Conservation (phyloP, 1,140 invertebrate species). For the Neodiprion lecontei region DNA sequence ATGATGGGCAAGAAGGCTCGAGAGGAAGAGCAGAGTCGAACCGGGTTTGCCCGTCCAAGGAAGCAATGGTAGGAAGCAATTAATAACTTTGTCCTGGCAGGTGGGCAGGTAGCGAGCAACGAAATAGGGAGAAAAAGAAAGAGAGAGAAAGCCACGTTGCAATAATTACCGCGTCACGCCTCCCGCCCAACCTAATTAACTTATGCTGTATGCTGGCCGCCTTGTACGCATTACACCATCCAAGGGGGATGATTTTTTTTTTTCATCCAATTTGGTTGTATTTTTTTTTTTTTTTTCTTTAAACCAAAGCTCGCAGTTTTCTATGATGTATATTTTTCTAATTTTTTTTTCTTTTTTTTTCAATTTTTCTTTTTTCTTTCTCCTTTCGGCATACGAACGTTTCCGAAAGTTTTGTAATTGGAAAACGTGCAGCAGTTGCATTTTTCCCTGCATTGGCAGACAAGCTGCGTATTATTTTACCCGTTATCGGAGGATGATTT, state of each 20-base stretch:
- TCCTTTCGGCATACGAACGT: background rate
- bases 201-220: conserved; percentile 38
- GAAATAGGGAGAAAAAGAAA: conserved; percentile 10
- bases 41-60: conserved; percentile 22
- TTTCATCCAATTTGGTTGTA: background rate
- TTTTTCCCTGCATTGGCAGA: too few species aligned
- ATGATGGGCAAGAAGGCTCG: background rate
- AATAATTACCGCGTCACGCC: conserved; percentile 59
- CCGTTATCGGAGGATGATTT: too few species aligned
- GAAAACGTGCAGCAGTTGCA: background rate
- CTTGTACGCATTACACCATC: background rate
- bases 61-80: conserved; percentile 56
- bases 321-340: background rate
- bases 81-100: conserved; percentile 58
- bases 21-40: conserved; percentile 10
- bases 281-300: background rate
- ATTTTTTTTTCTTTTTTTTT: background rate
- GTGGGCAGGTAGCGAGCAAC: conserved; percentile 28
- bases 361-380: background rate
- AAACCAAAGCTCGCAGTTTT: background rate
- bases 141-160: conserved; percentile 41
- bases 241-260: background rate
- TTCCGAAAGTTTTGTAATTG: background rate
- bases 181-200: conserved; percentile 56
- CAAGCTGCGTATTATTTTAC: too few species aligned